These are phyloP conservation scores for Hypomecis atomaria DNA, from an alignment of 2,888 invertebrate genomes.

Conservation along the genomic window DNA sequence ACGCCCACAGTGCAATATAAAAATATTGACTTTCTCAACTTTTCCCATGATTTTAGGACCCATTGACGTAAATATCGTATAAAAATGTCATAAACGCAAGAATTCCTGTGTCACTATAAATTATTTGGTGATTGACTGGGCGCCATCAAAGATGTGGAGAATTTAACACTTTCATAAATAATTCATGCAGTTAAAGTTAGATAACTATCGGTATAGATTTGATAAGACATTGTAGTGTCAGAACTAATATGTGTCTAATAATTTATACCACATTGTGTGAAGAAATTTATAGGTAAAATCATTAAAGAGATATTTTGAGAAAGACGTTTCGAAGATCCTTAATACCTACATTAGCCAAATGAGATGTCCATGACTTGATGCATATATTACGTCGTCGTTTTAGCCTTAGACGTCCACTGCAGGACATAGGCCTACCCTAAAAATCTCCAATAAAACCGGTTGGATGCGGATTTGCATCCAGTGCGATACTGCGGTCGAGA, in stretches of 20 bases:
- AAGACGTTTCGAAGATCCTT: too few species aligned
- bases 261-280: too few species aligned
- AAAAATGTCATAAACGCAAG: slow-evolving; percentile 50
- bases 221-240: neutral
- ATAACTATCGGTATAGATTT: slow-evolving; percentile 12
- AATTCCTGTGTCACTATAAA: slow-evolving; percentile 47
- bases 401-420: too few species aligned
- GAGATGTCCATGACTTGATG: too few species aligned
- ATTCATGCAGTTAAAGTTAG: slow-evolving; percentile 17
- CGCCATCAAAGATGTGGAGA: slow-evolving; percentile 41
- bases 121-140: slow-evolving; percentile 45
- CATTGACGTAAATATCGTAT: slow-evolving; percentile 33
- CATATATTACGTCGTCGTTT: too few species aligned
- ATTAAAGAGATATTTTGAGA: too few species aligned
- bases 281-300: too few species aligned
- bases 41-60: slow-evolving; percentile 27
- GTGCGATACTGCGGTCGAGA: too few species aligned
- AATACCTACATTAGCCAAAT: too few species aligned
- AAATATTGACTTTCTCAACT: slow-evolving; percentile 44
- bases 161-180: slow-evolving; percentile 42
- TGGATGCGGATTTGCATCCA: too few species aligned
- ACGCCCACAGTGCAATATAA: slow-evolving; percentile 48
- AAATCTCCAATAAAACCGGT: too few species aligned
- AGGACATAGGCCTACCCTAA: too few species aligned
- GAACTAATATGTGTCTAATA: neutral